phyloP scores from a whole-genome alignment of 2,797 vertebrate species.

The Scyliorhinus canicula region DNA sequence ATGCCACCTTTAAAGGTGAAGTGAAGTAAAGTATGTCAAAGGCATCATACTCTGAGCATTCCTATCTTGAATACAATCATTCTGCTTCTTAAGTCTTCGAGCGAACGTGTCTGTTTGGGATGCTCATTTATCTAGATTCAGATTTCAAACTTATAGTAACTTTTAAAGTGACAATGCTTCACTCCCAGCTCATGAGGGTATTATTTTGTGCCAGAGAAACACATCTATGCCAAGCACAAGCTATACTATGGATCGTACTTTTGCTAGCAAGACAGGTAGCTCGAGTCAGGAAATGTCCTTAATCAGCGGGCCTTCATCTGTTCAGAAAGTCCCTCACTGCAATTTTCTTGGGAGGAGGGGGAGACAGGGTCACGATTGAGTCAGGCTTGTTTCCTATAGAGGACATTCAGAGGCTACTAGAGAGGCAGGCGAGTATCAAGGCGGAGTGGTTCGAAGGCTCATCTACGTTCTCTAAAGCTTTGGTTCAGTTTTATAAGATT shows the following conservation, averaged over 20 bases:
- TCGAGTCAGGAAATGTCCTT: neutral
- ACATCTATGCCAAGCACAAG: neutral
- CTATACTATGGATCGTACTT: neutral
- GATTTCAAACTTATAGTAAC: neutral
- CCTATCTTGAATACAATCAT: neutral
- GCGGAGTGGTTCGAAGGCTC: neutral
- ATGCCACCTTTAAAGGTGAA: neutral
- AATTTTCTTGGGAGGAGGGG: too few relatives aligned
- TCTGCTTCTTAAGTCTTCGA: neutral
- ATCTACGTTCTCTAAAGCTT: neutral
- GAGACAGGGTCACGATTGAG: too few relatives aligned
- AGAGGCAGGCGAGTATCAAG: neutral
- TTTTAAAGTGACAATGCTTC: neutral
- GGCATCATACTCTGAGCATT: neutral
- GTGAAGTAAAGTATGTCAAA: neutral
- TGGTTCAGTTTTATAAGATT: neutral
- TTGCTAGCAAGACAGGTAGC: neutral
- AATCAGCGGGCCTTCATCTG: too few relatives aligned
- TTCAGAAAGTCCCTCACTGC: too few relatives aligned
- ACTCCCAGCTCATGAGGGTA: neutral
- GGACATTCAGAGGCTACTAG: neutral
- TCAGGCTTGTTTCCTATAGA: neutral
- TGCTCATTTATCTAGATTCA: neutral
- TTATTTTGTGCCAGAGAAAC: neutral
- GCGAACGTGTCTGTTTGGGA: neutral